phyloP scores from a whole-genome alignment of 23 tunicate genomes.

The Styela plicata region DNA sequence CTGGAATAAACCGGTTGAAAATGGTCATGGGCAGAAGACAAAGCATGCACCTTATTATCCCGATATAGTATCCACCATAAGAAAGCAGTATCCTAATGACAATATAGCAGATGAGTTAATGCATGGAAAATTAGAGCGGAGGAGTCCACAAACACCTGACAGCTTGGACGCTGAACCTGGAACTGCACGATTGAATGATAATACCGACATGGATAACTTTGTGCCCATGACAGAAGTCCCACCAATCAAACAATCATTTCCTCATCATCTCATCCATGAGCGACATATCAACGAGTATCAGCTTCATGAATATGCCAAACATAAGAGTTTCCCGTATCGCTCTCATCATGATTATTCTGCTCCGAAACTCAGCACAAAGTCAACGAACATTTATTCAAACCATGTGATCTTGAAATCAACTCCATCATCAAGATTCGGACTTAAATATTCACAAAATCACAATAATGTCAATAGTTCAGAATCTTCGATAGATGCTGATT shows the following conservation, averaged over 20 bases:
- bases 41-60: slow-evolving; percentile 19
- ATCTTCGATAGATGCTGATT: slow-evolving; percentile 42
- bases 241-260: not conserved
- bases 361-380: slow-evolving; percentile 6
- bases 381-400: slow-evolving; percentile 6
- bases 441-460: not conserved
- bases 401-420: slow-evolving; percentile 13
- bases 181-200: slow-evolving; percentile 3
- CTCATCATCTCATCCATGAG: not conserved
- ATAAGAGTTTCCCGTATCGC: not conserved
- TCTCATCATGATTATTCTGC: not conserved
- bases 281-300: not conserved
- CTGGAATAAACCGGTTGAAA: not conserved
- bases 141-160: slow-evolving; percentile 10
- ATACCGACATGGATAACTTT: not conserved
- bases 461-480: slow-evolving; percentile 32
- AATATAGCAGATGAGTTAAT: slow-evolving; percentile 2
- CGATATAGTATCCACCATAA: slow-evolving; percentile 19
- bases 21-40: slow-evolving; percentile 3
- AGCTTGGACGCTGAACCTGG: slow-evolving; percentile 25
- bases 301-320: not conserved
- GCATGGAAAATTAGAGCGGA: not conserved
- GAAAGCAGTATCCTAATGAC: not conserved
- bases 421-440: slow-evolving; percentile 20
- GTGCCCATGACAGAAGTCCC: not conserved